Percentiles rank a stretch among this genome's conserved stretches.
These are phyloP conservation scores for Oreochromis aureus DNA, from an alignment of 2,113 vertebrate genomes.

Conservation along the genomic window DNA sequence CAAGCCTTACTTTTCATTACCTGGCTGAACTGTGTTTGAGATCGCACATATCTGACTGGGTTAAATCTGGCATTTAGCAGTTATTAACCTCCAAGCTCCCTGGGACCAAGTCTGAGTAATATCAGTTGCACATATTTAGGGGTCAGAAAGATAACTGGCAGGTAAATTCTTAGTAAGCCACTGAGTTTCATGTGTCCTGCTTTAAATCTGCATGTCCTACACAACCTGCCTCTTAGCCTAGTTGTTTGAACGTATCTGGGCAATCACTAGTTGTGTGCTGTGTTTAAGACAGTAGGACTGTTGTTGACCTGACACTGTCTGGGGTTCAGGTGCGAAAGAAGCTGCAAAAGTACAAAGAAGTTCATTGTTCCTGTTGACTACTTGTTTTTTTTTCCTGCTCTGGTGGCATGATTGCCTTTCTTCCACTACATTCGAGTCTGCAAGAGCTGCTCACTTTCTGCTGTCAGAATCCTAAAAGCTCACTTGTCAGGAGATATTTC, in stretches of 20 bases:
- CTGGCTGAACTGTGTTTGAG: background rate
- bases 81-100: background rate
- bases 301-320: background rate
- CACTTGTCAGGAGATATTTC: conserved; percentile 1
- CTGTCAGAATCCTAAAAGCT: background rate
- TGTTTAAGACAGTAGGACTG: background rate
- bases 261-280: background rate
- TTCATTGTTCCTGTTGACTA: background rate
- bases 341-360: background rate
- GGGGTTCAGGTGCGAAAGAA: background rate
- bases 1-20: background rate
- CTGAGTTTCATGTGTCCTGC: background rate
- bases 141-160: background rate
- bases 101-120: background rate
- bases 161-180: background rate
- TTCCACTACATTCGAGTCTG: background rate
- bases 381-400: background rate
- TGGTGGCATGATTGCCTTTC: background rate
- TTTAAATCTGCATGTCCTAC: accelerated
- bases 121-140: background rate
- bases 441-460: background rate
- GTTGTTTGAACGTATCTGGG: background rate
- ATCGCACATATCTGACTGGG: accelerated
- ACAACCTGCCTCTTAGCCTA: background rate
- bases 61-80: background rate